Conservation (phyloP, 2,113 vertebrate species). For the Promerops cafer region DNA sequence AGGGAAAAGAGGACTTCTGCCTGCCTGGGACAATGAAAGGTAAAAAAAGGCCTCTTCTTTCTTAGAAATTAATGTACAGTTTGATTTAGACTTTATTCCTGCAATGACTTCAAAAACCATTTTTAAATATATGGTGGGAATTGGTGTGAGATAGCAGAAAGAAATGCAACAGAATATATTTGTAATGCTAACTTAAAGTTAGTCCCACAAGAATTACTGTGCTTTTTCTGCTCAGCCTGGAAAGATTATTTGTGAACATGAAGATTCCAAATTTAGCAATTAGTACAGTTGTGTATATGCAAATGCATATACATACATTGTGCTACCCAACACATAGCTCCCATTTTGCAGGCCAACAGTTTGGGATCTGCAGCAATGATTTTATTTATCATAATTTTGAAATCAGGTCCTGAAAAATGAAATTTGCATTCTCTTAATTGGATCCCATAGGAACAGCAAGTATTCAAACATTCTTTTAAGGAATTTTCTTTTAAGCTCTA, state of each 20-base stretch:
- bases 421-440: constrained; percentile 28
- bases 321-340: neutral
- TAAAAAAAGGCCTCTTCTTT: neutral
- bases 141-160: neutral
- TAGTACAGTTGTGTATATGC: neutral
- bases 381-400: neutral
- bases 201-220: neutral
- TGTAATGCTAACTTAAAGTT: neutral
- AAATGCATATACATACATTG: neutral
- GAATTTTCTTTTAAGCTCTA: neutral
- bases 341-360: neutral
- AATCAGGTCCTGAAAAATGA: neutral
- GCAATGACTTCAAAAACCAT: neutral
- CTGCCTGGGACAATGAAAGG: neutral
- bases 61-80: neutral
- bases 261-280: neutral
- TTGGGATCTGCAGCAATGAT: neutral
- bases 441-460: neutral
- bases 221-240: neutral
- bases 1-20: neutral
- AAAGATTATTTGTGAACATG: neutral
- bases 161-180: neutral
- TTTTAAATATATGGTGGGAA: neutral
- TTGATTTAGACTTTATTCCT: neutral
- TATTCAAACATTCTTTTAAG: neutral